Base-by-base conservation (phyloP, 2,888 invertebrate genomes). In the Parthenolecanium corni region DNA sequence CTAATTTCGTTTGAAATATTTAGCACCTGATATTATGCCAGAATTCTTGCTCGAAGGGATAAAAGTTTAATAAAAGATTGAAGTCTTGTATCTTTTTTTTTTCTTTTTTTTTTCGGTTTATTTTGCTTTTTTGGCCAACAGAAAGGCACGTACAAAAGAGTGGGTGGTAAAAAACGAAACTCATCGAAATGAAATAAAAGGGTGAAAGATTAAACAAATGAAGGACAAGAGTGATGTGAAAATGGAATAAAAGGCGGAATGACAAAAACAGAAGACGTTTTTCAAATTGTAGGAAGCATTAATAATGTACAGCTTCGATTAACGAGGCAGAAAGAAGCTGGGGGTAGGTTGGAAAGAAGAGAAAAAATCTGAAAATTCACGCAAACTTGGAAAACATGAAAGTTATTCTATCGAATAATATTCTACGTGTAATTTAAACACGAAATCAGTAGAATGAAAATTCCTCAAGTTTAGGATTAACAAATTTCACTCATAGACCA, bases 1-100 rank as follows among this genome's bases (percentile, higher is more conserved):
- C 58, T 58, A 58, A 58, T 58, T 58, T 58, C 58, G 51, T 58
- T 58, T 58, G 47, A 58, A 58, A 58, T 58, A 58, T 58, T 58
- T 58, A 58, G 49, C 58, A 58, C 58, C 58, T 58, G 58, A 58
- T 58, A 58, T 51, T 58, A 38, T 36, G 14, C n/a, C 21, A n/a
- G 58, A 49, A 58, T 58, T 58, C 46, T 36, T 47, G 18, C 47
- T 47, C 58, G 23, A 36, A 20, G 58, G 58, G 47, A 58, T 58
- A 36, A 31, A 58, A 58, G 58, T 58, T 58, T 58, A 58, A 58
- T 58, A 58, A 58, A 58, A 47, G 57, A 57, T 57, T 57, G 57
- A 57, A 58, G 58, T 49, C 51, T 47, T 47, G 47, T 49, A 47
- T 36, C 36, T 25, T 24, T 54, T 42, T 18, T 42, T 18, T 14